Evolutionary conservation across 2,113 vertebrate species (phyloP).

Genomic region (Emydocephalus ijimae): DNA sequence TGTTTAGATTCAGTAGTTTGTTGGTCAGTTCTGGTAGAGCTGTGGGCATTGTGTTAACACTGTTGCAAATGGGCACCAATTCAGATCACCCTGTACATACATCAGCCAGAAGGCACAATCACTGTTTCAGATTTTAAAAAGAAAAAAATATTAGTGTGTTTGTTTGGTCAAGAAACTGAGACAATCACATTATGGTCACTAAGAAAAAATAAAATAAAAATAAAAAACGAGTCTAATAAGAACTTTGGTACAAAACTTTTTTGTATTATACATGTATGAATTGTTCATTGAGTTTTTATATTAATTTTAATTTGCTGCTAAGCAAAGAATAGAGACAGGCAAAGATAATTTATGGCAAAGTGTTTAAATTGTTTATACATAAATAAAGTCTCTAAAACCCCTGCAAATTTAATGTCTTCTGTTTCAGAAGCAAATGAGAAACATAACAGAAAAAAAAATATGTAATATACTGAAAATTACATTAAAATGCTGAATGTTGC

Average conservation of each 20-base stretch:
- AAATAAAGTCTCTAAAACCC: slow-evolving; percentile 99
- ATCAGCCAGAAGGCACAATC: slow-evolving; percentile 84
- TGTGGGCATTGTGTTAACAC: slow-evolving; percentile 86
- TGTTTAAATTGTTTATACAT: slow-evolving; percentile 99
- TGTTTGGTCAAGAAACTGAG: slow-evolving; percentile 98
- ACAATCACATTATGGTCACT: slow-evolving; percentile 99
- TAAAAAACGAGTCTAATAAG: slow-evolving; percentile 81
- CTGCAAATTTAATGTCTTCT: slow-evolving; percentile 93
- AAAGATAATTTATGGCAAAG: slow-evolving; percentile 99
- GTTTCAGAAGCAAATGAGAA: slow-evolving; percentile 43
- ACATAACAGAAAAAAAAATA: too few relatives aligned
- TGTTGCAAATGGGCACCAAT: slow-evolving; percentile 96
- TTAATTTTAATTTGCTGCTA: slow-evolving; percentile 97
- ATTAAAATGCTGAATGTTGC: fast-evolving
- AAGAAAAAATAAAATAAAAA: slow-evolving; percentile 62
- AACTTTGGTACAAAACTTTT: slow-evolving; percentile 92
- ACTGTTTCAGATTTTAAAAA: slow-evolving; percentile 82
- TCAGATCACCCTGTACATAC: slow-evolving; percentile 92
- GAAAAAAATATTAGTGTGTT: slow-evolving; percentile 86
- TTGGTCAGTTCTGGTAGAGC: slow-evolving; percentile 97
- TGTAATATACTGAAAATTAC: background rate
- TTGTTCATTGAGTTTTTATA: slow-evolving; percentile 99
- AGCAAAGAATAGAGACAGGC: slow-evolving; percentile 98
- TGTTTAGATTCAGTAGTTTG: slow-evolving; percentile 98
- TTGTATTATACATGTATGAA: slow-evolving; percentile 99